Conservation (phyloP, 2,888 invertebrate species). For the Watsonalla cultraria region DNA sequence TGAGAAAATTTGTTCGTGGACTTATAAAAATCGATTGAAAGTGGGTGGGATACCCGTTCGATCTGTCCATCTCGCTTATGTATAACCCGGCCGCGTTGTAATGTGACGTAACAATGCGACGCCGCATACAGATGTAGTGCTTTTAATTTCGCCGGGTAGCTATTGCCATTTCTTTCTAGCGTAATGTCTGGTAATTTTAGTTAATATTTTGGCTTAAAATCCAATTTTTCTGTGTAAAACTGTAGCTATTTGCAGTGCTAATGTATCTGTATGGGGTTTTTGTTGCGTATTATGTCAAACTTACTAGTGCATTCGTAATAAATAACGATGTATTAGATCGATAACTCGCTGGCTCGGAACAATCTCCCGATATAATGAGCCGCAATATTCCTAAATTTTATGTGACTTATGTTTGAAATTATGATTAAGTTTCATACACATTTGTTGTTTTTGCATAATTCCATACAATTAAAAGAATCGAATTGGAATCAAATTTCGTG, state of each 20-base stretch:
- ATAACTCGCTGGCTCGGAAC: slow-evolving; percentile 12
- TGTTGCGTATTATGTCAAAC: slow-evolving; percentile 8
- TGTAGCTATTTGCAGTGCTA: slow-evolving; percentile 12
- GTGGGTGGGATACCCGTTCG: slow-evolving; percentile 67
- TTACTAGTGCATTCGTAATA: slow-evolving; percentile 5
- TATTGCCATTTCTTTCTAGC: slow-evolving; percentile 43
- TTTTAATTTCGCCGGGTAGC: slow-evolving; percentile 48
- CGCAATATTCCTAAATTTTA: not conserved
- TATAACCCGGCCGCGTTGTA: slow-evolving; percentile 57
- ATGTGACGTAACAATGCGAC: slow-evolving; percentile 57
- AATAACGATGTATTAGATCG: slow-evolving; percentile 26
- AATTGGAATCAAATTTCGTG: no score
- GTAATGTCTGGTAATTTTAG: slow-evolving; percentile 41
- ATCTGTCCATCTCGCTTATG: slow-evolving; percentile 43
- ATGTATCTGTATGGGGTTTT: slow-evolving; percentile 9
- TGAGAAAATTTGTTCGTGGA: slow-evolving; percentile 34
- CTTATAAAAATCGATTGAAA: slow-evolving; percentile 74
- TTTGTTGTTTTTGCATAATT: no score
- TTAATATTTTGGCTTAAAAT: slow-evolving; percentile 31
- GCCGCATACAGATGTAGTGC: slow-evolving; percentile 38
- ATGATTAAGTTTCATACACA: no score
- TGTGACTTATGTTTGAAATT: not conserved
- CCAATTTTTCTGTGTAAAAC: slow-evolving; percentile 47
- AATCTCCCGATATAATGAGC: not conserved
- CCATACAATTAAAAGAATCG: no score